These are phyloP conservation scores for Anthonomus grandis DNA, from an alignment of 1,140 invertebrate species.

Conservation along the genomic window DNA sequence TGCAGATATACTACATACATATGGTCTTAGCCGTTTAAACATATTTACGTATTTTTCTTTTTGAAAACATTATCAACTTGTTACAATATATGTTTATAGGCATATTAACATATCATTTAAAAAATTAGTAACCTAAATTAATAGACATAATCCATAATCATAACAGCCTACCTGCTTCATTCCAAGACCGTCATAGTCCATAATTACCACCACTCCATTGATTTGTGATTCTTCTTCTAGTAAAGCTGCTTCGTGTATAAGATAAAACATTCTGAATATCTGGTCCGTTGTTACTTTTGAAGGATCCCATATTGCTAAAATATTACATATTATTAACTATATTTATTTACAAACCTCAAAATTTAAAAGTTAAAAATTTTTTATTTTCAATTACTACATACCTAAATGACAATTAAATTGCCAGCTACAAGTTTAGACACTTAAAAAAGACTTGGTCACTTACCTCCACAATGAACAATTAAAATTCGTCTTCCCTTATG, in stretches of 20 bases:
- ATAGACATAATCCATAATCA: background rate
- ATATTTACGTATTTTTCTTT: background rate
- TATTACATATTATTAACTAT: background rate
- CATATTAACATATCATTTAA: background rate
- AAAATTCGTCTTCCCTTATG: conserved; percentile 41
- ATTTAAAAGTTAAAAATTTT: too few relatives aligned
- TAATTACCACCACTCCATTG: conserved; percentile 70
- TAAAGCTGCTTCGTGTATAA: conserved; percentile 71
- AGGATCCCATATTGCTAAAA: conserved; percentile 66
- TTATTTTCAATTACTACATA: too few relatives aligned
- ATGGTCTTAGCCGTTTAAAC: too few relatives aligned
- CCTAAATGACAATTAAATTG: too few relatives aligned
- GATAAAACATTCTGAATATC: conserved; percentile 72
- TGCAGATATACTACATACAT: too few relatives aligned
- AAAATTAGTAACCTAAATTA: background rate
- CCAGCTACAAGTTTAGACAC: too few relatives aligned
- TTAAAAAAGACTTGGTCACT: background rate
- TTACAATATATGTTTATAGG: too few relatives aligned
- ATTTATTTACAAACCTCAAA: too few relatives aligned
- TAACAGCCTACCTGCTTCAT: conserved; percentile 61
- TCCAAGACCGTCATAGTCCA: conserved; percentile 74
- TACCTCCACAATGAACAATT: conserved; percentile 40
- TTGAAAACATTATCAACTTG: too few relatives aligned
- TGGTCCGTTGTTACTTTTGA: conserved; percentile 67
- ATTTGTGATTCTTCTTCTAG: conserved; percentile 71